Conservation (phyloP, 2,888 invertebrate genomes). For the Poecilobothrus nobilitatus region DNA sequence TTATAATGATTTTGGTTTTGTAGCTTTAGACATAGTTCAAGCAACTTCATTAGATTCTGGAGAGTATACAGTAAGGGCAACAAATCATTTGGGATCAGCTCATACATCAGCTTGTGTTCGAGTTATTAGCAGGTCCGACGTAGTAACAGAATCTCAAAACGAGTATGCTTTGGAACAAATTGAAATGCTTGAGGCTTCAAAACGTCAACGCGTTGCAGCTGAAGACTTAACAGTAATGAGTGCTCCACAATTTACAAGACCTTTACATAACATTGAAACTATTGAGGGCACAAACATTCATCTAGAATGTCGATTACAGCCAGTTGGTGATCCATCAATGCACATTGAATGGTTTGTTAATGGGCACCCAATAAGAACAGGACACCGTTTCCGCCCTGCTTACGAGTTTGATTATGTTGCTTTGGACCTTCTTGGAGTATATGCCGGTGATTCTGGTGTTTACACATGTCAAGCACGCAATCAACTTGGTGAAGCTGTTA, state of each 20-base stretch:
- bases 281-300: constrained; percentile 87
- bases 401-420: constrained; percentile 97
- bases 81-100: constrained; percentile 86
- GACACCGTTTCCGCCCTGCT: constrained; percentile 89
- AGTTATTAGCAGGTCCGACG: constrained; percentile 70
- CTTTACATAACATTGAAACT: constrained; percentile 81
- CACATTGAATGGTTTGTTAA: constrained; percentile 95
- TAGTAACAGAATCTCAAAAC: constrained; percentile 83
- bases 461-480: constrained; percentile 94
- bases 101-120: constrained; percentile 86
- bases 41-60: constrained; percentile 90
- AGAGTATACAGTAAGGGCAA: constrained; percentile 88
- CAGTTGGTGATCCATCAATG: constrained; percentile 86
- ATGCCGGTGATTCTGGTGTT: constrained; percentile 94
- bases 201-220: constrained; percentile 59
- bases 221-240: constrained; percentile 79
- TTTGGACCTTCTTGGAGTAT: constrained; percentile 88
- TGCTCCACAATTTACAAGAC: constrained; percentile 78
- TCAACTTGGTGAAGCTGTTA: constrained; percentile 87
- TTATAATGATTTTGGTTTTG: constrained; percentile 95
- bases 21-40: constrained; percentile 90
- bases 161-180: constrained; percentile 89
- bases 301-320: constrained; percentile 82
- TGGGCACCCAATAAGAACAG: constrained; percentile 83
- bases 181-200: constrained; percentile 69